Evolutionary conservation across 1,140 invertebrate species (phyloP), one percentile per base, ranked within the genome.

Genomic region (Druon quercuslanigerum): DNA sequence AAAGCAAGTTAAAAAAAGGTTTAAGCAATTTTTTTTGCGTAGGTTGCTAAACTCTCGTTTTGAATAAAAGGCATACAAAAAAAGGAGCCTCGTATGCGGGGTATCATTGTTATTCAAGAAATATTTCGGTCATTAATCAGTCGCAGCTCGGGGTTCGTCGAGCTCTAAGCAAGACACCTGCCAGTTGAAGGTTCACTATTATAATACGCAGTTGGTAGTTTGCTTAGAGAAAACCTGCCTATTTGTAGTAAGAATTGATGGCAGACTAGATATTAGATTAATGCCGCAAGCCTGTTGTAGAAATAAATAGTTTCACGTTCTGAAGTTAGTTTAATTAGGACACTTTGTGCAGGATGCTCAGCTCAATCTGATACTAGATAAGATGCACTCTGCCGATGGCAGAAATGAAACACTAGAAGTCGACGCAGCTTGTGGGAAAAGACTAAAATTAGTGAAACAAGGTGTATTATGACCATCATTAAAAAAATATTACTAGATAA

Each of bases 71-170:
- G 9, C 33, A 46, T 12, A 40, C 16, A 16, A 66, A 66, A 79
- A 76, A 77, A 78, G 79, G 76, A 82, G 82, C 82, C 73, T 81
- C 77, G 74, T 82, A 79, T 74, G 74, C 84, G 84, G 83, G 82
- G 80, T 85, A 84, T 86, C 85, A 86, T 90, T 89, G 88, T 90
- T 88, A 88, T 87, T 83, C 86, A 87, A 88, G 86, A 91, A 89
- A 89, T 90, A 91, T 91, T 88, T 86, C 81, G 79, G 81, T 87
- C 87, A 88, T 91, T 90, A 90, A 89, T 91, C 88, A 91, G 83
- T 80, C 81, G 82, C 81, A 82, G 78, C 75, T 72, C 79, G 77
- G 74, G 72, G 75, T 80, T 79, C 66, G 76, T 77, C 72, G 75
- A 76, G 77, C 75, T 71, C 75, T 60, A 50, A 60, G 74, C 75